Percentiles rank a stretch among this genome's conserved stretches.
These are phyloP conservation scores for Paraplagusia blochii DNA, from an alignment of 2,113 vertebrate genomes.

Conservation along the genomic window DNA sequence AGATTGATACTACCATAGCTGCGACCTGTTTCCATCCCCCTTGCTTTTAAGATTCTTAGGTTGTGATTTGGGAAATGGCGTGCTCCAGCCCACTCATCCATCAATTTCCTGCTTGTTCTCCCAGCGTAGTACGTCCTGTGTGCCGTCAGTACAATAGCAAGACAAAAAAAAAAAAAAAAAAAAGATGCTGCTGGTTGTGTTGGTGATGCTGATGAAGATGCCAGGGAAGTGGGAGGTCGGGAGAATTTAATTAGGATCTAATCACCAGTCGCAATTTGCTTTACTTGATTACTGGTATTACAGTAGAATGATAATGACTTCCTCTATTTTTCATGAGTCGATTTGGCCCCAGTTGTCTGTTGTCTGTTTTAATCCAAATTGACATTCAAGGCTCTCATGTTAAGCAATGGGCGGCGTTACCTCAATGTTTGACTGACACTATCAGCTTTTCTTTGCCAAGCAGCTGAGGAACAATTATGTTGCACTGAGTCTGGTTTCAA, in stretches of 20 bases:
- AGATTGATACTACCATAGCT: conserved; percentile 61
- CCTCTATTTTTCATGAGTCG: conserved; percentile 23
- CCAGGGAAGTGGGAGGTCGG: neutral
- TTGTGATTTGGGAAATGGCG: conserved; percentile 68
- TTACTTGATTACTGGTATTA: conserved; percentile 44
- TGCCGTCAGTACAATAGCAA: conserved; percentile 16
- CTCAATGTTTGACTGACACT: conserved; percentile 37
- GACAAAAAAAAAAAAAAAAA: neutral
- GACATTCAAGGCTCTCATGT: conserved; percentile 23
- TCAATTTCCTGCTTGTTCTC: conserved; percentile 57
- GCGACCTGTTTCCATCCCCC: conserved; percentile 52
- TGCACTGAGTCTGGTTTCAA: conserved; percentile 23
- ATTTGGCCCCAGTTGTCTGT: conserved; percentile 35
- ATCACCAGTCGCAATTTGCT: conserved; percentile 48
- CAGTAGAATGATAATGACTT: conserved; percentile 43
- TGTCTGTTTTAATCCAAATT: conserved; percentile 37
- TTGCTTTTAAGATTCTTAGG: conserved; percentile 64
- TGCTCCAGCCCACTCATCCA: conserved; percentile 55
- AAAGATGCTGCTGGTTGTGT: neutral
- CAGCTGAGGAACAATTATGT: conserved; percentile 44
- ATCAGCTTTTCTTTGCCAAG: conserved; percentile 49
- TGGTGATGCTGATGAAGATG: conserved; percentile 14
- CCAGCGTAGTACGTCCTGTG: conserved; percentile 12
- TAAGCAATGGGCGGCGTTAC: conserved; percentile 13
- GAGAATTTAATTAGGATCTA: conserved; percentile 45